Base-by-base conservation (phyloP, 2,797 vertebrate species). In the Megalops cyprinoides region DNA sequence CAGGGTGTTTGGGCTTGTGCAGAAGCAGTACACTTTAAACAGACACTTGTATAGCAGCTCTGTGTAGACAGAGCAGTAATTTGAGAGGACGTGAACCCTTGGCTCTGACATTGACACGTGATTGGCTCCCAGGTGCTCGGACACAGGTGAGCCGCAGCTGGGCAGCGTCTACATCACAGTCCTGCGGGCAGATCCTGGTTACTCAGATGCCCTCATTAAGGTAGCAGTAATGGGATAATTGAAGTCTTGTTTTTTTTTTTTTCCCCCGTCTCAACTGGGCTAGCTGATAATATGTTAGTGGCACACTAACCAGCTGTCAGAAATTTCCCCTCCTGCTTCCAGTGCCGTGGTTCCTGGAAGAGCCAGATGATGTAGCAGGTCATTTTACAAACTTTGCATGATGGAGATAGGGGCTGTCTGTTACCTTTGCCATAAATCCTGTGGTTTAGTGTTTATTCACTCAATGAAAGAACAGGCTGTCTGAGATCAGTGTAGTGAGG, bases 261-360 rank as follows among this genome's bases (percentile, higher is more conserved):
- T 56, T 56, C n/a, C n/a, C n/a, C n/a, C n/a, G n/a, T n/a, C n/a
- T n/a, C n/a, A n/a, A 62, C 39, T 12, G 4, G 62, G 34, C 62
- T 18, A 4, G 5, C 15, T 20, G 12, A 39, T 31, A 58, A 34
- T 39, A 34, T 34, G 12, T 67, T 37, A 39, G 62, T 18, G 62
- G 14, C 31, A 23, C 62, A 67, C 3, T 39, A 20, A 37, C 62
- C 58, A n/a, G 7, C 60, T 31, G 4, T 20, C 44, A 10, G 18
- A 51, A 69, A 58, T 69, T 67, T 79, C 60, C 58, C 49, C 67
- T 79, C 49, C 77, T 37, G 28, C 58, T 69, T 58, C 65, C 62
- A 39, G 62, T 23, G 4, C 62, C 10, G 31, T 51, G 18, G 37
- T 79, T 37, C 62, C 46, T 48, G 58, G 58, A 62, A 31, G 58